Conservation (phyloP, 1,140 invertebrate genomes). For the Lepidurus packardi region DNA sequence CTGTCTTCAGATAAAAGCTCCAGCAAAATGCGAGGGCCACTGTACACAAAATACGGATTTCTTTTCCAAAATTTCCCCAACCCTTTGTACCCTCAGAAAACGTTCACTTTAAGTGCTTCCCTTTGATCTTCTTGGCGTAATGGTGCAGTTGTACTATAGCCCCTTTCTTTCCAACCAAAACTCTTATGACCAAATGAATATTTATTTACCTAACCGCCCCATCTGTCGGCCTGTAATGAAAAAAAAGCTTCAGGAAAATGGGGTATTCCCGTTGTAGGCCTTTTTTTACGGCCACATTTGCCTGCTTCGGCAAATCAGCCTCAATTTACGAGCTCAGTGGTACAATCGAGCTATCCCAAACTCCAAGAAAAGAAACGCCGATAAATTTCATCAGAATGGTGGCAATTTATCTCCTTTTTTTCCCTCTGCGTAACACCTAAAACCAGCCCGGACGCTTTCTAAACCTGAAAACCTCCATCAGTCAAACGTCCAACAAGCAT, state of each 20-base stretch:
- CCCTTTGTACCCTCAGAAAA: background rate
- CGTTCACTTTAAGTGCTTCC: background rate
- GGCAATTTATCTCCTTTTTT: slow-evolving; percentile 11
- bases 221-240: background rate
- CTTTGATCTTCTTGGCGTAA: background rate
- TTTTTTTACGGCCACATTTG: slow-evolving; percentile 1
- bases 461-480: slow-evolving; percentile 14
- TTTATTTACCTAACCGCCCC: slow-evolving; percentile 4
- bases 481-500: background rate
- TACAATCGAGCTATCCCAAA: background rate
- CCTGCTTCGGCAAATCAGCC: background rate
- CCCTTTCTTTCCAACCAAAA: background rate
- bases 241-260: background rate
- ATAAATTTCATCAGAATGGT: background rate
- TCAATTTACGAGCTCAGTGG: background rate
- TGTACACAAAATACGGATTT: background rate
- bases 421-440: background rate
- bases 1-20: background rate
- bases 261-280: background rate
- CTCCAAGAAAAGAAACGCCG: background rate
- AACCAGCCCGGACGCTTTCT: background rate
- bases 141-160: background rate
- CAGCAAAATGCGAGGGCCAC: background rate
- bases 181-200: slow-evolving; percentile 12
- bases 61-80: background rate